Evolutionary conservation across 2,888 invertebrate species (phyloP).

Genomic region (Hyposoter dolosus): DNA sequence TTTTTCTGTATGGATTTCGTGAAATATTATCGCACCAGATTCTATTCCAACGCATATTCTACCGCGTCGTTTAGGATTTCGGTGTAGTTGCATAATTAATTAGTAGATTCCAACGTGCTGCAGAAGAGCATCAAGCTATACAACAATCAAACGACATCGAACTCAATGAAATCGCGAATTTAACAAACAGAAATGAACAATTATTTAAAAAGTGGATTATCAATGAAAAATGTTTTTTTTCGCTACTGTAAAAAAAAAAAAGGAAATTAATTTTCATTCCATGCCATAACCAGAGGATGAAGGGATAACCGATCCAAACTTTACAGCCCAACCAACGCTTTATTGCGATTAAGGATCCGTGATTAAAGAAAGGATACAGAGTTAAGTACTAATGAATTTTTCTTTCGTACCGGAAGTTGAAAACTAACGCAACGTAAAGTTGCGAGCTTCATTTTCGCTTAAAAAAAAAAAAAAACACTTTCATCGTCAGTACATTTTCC

Average conservation of each 20-base stretch:
- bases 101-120: not conserved
- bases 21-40: not conserved
- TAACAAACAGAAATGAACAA: not conserved
- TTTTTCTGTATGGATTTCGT: not conserved
- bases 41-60: not conserved
- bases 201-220: not conserved
- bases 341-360: constrained; percentile 19
- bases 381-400: constrained; percentile 17
- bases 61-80: not conserved
- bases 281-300: not conserved
- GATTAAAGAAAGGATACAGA: constrained; percentile 10
- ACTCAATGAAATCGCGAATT: not conserved
- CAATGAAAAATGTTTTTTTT: not conserved
- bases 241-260: not conserved
- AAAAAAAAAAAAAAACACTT: constrained; percentile 26
- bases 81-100: not conserved
- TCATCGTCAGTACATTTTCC: constrained; percentile 61
- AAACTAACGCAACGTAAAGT: constrained; percentile 47
- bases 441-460: constrained; percentile 16
- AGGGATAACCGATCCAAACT: not conserved
- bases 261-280: not conserved
- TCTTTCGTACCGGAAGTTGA: not conserved
- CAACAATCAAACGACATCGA: no score
- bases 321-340: not conserved
- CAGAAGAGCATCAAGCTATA: no score